These are phyloP conservation scores for Urocyon cinereoargenteus DNA, from an alignment of 2,797 vertebrate species.

Conservation along the genomic window DNA sequence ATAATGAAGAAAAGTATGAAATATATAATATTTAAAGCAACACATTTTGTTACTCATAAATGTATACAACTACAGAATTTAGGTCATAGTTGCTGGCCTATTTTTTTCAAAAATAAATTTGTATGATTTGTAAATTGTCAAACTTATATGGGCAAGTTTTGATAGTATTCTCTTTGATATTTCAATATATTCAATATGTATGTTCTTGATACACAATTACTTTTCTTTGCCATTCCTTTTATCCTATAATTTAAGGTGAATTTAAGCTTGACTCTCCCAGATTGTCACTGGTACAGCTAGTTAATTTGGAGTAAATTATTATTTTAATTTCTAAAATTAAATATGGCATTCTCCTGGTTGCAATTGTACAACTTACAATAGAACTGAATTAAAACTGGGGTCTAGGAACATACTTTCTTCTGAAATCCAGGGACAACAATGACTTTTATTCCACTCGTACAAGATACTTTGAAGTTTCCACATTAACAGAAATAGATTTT, in stretches of 20 bases:
- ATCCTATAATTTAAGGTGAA: background rate
- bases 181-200: background rate
- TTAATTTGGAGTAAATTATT: background rate
- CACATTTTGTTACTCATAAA: background rate
- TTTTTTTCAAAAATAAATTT: background rate
- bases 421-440: background rate
- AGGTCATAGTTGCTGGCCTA: no score
- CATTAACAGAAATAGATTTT: background rate
- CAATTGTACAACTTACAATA: background rate
- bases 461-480: background rate
- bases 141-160: background rate
- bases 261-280: background rate
- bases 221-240: background rate
- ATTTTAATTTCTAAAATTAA: background rate
- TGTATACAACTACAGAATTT: background rate
- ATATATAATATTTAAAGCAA: background rate
- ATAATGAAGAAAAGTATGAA: background rate
- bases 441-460: background rate
- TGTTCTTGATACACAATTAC: background rate
- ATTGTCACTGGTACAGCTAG: background rate
- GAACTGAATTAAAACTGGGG: background rate
- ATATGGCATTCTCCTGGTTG: background rate
- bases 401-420: background rate
- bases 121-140: background rate
- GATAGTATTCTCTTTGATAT: background rate